These are phyloP conservation scores for Choristoneura rosaceana DNA, from an alignment of 2,888 invertebrate species.

Conservation along the genomic window DNA sequence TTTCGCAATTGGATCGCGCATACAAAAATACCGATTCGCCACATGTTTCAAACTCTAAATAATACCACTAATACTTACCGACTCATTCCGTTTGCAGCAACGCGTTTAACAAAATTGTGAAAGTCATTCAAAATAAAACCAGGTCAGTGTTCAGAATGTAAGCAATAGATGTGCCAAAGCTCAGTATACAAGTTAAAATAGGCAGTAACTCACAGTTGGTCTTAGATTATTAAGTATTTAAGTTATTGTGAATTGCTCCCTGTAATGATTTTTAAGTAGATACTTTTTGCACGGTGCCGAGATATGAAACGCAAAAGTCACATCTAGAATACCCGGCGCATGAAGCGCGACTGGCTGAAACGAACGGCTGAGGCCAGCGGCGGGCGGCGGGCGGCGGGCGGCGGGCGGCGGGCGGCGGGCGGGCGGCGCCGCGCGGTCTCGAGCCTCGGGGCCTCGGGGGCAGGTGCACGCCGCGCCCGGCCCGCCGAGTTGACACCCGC, in stretches of 20 bases:
- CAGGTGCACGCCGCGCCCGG: constrained; percentile 22
- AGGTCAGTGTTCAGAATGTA: constrained; percentile 1
- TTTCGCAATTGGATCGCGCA: no score
- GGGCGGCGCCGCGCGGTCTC: constrained; percentile 31
- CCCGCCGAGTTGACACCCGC: constrained; percentile 2
- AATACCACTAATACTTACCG: constrained; percentile 17
- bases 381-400: constrained; percentile 14
- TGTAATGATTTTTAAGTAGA: constrained; percentile 23
- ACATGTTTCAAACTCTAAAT: neutral
- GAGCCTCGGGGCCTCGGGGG: constrained; percentile 17
- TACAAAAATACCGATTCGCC: no score
- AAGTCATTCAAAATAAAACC: constrained; percentile 22
- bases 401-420: constrained; percentile 3
- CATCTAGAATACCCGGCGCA: constrained; percentile 11
- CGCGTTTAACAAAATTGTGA: constrained; percentile 10
- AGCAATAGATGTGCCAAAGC: neutral
- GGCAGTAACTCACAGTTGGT: neutral
- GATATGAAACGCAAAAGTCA: neutral
- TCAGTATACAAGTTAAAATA: neutral
- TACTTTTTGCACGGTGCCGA: neutral
- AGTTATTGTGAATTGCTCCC: neutral
- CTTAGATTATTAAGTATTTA: neutral
- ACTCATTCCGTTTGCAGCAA: constrained; percentile 1
- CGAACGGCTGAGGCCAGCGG: constrained; percentile 15
- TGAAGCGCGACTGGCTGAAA: constrained; percentile 36